A percentile compares a stretch with the other conserved stretches of the same genome.
Conservation (phyloP, 2,113 vertebrate genomes). For the Ciconia boyciana region DNA sequence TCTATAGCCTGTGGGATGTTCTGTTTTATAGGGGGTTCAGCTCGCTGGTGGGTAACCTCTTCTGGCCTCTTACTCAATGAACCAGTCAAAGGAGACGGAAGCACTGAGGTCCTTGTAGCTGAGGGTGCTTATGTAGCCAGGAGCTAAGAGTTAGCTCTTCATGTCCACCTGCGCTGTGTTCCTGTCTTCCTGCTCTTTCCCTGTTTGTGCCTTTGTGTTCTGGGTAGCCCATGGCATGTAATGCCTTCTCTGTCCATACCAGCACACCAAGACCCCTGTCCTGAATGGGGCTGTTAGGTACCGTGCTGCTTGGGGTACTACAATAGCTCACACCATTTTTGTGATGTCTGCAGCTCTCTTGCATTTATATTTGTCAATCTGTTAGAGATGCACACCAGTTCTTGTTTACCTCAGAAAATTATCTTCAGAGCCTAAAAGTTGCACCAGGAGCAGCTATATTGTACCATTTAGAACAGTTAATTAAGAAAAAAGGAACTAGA, state of each 20-base stretch:
- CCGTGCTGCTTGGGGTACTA: neutral
- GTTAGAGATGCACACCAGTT: neutral
- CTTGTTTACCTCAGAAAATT: neutral
- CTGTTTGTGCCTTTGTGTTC: neutral
- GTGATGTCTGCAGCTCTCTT: neutral
- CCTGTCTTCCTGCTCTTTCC: neutral
- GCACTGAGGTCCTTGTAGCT: neutral
- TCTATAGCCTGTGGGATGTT: neutral
- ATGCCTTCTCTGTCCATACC: neutral
- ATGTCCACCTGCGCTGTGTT: neutral
- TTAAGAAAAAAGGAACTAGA: neutral
- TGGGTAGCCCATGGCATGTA: neutral
- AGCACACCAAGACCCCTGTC: neutral
- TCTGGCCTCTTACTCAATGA: neutral
- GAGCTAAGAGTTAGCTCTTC: neutral
- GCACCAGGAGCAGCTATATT: neutral
- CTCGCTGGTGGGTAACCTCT: neutral
- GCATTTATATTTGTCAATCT: neutral
- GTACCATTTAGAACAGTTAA: neutral
- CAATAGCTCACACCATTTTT: neutral
- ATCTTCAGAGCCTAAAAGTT: neutral
- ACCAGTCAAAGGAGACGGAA: neutral
- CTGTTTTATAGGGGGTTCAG: neutral
- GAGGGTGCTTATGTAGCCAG: neutral
- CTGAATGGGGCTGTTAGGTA: neutral